These are phyloP conservation scores for Sorex maritimensis DNA, from an alignment of 2,797 vertebrate species.

Conservation along the genomic window DNA sequence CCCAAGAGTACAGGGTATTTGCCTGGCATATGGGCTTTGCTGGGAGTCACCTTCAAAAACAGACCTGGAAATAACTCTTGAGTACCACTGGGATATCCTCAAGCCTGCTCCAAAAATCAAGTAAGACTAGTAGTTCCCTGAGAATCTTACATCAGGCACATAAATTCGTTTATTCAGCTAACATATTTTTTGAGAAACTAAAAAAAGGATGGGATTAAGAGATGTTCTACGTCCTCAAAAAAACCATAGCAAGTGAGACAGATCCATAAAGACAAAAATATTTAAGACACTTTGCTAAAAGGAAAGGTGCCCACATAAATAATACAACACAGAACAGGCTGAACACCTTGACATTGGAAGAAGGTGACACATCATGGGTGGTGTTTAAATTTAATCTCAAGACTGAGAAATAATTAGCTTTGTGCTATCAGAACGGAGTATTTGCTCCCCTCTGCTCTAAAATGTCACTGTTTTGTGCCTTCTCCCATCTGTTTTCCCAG, in stretches of 20 bases:
- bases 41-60: too few relatives aligned
- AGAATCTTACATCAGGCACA: not conserved
- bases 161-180: constrained; percentile 9
- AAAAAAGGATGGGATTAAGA: constrained; percentile 23
- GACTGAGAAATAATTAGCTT: constrained; percentile 26
- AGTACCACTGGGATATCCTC: too few relatives aligned
- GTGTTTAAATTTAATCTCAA: not conserved
- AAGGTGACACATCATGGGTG: not conserved
- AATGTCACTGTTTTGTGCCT: not conserved
- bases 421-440: not conserved
- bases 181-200: not conserved
- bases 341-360: not conserved
- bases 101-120: too few relatives aligned
- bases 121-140: not conserved
- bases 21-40: too few relatives aligned
- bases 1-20: too few relatives aligned
- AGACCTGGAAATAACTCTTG: too few relatives aligned
- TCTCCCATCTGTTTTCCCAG: not conserved
- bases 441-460: not conserved
- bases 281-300: not conserved
- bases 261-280: not conserved
- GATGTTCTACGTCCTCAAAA: not conserved
- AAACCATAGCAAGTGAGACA: not conserved
- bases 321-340: not conserved
- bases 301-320: not conserved